These are phyloP conservation scores for Drosophila tropicalis DNA, from an alignment of 1,140 invertebrate species.

Conservation along the genomic window DNA sequence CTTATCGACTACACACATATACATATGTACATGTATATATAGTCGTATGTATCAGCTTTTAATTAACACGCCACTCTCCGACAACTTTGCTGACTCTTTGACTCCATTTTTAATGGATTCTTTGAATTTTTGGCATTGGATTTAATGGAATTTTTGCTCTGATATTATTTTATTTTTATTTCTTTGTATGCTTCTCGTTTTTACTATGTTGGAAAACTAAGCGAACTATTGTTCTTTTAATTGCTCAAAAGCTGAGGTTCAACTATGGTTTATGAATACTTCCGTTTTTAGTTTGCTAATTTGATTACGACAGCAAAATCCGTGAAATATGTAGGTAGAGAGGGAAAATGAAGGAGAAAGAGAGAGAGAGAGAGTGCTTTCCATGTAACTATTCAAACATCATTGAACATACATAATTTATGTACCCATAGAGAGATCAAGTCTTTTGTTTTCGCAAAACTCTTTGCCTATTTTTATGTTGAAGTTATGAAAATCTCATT, in stretches of 20 bases:
- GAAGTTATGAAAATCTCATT: too few species aligned
- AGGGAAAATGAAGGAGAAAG: background rate
- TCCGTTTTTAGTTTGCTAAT: slow-evolving; percentile 49
- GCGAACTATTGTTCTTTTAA: slow-evolving; percentile 31
- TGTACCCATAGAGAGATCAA: background rate
- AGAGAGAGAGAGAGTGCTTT: background rate
- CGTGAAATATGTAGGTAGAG: slow-evolving; percentile 3
- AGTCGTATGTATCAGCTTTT: slow-evolving; percentile 43
- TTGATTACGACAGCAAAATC: slow-evolving; percentile 28
- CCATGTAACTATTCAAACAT: background rate
- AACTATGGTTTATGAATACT: slow-evolving; percentile 50
- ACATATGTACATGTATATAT: background rate
- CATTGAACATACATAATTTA: background rate
- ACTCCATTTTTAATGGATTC: slow-evolving; percentile 67
- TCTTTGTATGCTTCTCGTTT: slow-evolving; percentile 28
- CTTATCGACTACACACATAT: slow-evolving; percentile 12
- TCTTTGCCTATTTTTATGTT: too few species aligned
- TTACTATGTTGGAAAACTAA: slow-evolving; percentile 19
- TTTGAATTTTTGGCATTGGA: slow-evolving; percentile 53
- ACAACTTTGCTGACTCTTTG: slow-evolving; percentile 8
- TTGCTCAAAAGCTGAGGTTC: slow-evolving; percentile 27
- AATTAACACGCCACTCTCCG: slow-evolving; percentile 73
- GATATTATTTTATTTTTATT: background rate
- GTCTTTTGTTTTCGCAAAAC: too few species aligned
- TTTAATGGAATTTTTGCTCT: slow-evolving; percentile 29